Percentiles rank a stretch among this genome's conserved stretches.
phyloP scores from a whole-genome alignment of 2,888 invertebrate genomes.

The Adineta ricciae region DNA sequence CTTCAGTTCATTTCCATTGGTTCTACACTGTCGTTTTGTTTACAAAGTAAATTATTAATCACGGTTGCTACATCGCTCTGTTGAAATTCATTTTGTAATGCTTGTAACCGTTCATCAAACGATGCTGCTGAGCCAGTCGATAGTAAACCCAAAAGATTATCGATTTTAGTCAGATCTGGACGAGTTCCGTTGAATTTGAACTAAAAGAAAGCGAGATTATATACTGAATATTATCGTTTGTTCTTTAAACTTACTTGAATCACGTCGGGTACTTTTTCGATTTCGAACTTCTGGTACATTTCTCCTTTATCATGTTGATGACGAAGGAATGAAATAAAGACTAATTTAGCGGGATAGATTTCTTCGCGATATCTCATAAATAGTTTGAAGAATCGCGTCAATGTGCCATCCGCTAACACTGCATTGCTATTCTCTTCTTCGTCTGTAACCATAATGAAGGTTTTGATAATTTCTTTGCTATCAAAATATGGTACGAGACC shows the following conservation, averaged over 20 bases:
- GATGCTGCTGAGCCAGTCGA: conserved; percentile 11
- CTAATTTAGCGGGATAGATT: conserved; percentile 45
- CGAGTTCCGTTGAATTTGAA: conserved; percentile 41
- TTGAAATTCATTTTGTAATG: conserved; percentile 22
- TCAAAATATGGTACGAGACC: conserved; percentile 46
- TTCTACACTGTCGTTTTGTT: background rate
- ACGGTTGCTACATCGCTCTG: background rate
- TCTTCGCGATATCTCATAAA: conserved; percentile 45
- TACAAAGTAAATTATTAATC: background rate
- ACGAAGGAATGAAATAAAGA: conserved; percentile 48
- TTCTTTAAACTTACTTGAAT: conserved; percentile 36
- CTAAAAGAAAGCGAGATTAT: background rate
- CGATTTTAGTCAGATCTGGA: conserved; percentile 48
- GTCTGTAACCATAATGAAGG: conserved; percentile 48
- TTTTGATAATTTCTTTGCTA: conserved; percentile 44
- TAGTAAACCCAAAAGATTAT: conserved; percentile 45
- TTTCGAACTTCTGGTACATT: conserved; percentile 41
- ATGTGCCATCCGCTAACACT: background rate
- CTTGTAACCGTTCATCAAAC: conserved; percentile 20
- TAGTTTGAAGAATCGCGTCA: conserved; percentile 40
- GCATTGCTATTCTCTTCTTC: conserved; percentile 44
- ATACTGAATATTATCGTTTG: background rate
- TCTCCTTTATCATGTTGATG: conserved; percentile 43
- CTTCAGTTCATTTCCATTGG: background rate
- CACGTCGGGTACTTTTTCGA: conserved; percentile 38